Percentiles rank a stretch among this genome's conserved stretches.
Conservation (phyloP, 37 sponge, comb jelly and placozoan genomes). For the Aphrocallistes beatrix region DNA sequence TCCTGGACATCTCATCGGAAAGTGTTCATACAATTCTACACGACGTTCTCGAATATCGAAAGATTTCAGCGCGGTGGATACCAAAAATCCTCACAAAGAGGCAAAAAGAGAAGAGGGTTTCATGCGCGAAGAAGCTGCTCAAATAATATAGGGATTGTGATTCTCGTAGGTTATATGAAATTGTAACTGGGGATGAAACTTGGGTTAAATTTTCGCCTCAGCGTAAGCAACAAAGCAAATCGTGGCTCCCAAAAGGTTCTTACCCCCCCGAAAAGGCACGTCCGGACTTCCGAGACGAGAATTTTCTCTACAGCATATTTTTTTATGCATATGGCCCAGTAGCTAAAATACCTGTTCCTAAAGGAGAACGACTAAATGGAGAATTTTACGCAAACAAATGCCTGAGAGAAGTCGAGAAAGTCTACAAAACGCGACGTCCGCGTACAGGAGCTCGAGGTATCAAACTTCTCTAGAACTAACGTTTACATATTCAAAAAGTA, state of each 20-base stretch:
- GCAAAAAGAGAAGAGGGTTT: no score
- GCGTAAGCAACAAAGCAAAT: neutral
- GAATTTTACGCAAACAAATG: no score
- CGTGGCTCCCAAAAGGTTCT: neutral
- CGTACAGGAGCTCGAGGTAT: no score
- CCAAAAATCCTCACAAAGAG: no score
- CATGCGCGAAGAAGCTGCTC: no score
- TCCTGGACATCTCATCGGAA: neutral
- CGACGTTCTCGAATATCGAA: neutral
- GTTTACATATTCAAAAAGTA: no score
- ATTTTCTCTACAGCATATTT: neutral
- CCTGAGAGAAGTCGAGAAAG: no score
- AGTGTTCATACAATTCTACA: constrained; percentile 16
- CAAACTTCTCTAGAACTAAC: no score
- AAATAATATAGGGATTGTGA: neutral
- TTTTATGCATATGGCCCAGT: neutral
- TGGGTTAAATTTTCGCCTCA: neutral
- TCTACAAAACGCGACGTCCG: no score
- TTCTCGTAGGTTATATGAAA: no score
- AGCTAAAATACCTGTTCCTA: no score
- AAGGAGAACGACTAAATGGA: no score
- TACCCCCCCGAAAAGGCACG: neutral
- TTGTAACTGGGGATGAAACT: neutral
- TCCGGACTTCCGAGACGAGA: neutral
- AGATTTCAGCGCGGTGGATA: constrained; percentile 4